A percentile compares a stretch with the other conserved stretches of the same genome.
Evolutionary conservation across 2,113 vertebrate genomes (phyloP).

Genomic region (Turnix velox): DNA sequence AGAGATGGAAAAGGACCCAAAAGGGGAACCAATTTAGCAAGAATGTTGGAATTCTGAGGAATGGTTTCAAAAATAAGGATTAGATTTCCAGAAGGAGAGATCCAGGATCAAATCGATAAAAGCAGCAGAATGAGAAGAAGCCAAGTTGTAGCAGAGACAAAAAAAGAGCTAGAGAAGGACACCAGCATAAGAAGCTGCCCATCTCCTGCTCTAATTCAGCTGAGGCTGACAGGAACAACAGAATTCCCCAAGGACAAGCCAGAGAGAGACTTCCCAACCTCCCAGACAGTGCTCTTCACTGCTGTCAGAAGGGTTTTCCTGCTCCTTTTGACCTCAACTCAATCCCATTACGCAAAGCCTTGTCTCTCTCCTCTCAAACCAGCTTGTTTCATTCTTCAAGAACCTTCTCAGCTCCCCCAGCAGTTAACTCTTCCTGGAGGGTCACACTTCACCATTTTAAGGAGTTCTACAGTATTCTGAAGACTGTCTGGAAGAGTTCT

Average conservation of each 20-base stretch:
- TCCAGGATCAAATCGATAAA: neutral
- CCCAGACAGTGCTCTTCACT: neutral
- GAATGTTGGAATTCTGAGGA: neutral
- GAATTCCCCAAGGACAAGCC: rapidly evolving
- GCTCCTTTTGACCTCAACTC: neutral
- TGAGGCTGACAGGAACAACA: neutral
- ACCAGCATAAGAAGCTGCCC: neutral
- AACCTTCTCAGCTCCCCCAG: neutral
- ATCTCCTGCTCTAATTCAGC: neutral
- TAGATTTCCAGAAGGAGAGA: neutral
- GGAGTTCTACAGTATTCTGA: no score
- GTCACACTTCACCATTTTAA: neutral
- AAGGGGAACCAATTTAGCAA: neutral
- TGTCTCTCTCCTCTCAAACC: neutral
- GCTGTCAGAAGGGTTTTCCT: neutral
- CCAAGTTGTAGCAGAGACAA: neutral
- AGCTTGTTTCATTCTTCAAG: neutral
- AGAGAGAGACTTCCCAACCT: neutral
- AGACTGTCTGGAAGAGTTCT: neutral
- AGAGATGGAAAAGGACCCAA: neutral
- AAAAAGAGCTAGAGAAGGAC: neutral
- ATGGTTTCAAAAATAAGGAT: neutral
- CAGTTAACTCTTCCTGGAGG: neutral
- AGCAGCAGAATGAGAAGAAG: neutral
- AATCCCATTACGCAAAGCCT: neutral